Conservation (phyloP, 2,888 invertebrate genomes). For the Baronia brevicornis region DNA sequence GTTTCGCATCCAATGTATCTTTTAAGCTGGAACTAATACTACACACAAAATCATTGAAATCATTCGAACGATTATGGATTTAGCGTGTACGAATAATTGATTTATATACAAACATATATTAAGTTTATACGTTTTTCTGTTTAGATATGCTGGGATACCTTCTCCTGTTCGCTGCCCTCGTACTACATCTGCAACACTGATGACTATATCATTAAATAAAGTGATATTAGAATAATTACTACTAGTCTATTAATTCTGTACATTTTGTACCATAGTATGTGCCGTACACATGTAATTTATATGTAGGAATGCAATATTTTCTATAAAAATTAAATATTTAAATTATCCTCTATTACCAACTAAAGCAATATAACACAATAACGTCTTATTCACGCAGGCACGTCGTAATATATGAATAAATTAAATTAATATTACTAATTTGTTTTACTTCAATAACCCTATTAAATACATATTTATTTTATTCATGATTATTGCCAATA, state of each 20-base stretch:
- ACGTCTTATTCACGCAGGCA: slow-evolving; percentile 62
- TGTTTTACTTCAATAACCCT: slow-evolving; percentile 20
- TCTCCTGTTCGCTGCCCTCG: slow-evolving; percentile 43
- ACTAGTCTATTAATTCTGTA: slow-evolving; percentile 59
- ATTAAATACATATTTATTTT: neutral
- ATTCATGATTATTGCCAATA: neutral
- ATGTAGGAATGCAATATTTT: slow-evolving; percentile 67
- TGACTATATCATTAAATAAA: slow-evolving; percentile 66
- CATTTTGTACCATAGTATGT: slow-evolving; percentile 72
- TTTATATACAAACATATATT: too few relatives aligned
- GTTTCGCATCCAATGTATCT: too few relatives aligned
- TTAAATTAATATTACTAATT: slow-evolving; percentile 34
- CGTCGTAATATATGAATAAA: slow-evolving; percentile 42
- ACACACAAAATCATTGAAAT: too few relatives aligned
- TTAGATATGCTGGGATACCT: slow-evolving; percentile 46
- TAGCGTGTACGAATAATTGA: too few relatives aligned
- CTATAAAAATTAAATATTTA: slow-evolving; percentile 50
- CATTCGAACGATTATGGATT: too few relatives aligned
- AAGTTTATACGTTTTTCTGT: slow-evolving; percentile 20
- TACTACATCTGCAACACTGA: slow-evolving; percentile 48
- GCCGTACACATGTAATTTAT: slow-evolving; percentile 66
- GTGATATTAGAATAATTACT: slow-evolving; percentile 69
- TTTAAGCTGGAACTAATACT: too few relatives aligned
- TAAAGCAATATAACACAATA: slow-evolving; percentile 67
- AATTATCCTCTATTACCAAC: slow-evolving; percentile 49